These are phyloP conservation scores for Lichenostomus cassidix DNA, from an alignment of 2,113 vertebrate species.

Conservation along the genomic window DNA sequence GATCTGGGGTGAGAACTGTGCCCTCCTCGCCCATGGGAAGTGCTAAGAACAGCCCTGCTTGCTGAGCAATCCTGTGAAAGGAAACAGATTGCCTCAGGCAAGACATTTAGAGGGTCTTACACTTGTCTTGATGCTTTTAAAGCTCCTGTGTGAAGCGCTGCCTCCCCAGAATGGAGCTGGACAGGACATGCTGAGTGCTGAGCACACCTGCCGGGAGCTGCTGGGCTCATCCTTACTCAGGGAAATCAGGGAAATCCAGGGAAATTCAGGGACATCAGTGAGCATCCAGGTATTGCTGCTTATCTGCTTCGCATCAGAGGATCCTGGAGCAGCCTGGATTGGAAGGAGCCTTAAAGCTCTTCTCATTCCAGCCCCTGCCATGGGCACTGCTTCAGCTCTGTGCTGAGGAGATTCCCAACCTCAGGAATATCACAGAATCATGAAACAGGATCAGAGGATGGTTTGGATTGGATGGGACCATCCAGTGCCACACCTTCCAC, in stretches of 20 bases:
- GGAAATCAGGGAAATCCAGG: not conserved
- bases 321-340: fast-evolving
- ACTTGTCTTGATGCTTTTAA: not conserved
- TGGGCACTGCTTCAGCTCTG: not conserved
- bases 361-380: not conserved
- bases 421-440: not conserved
- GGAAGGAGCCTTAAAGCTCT: not conserved
- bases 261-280: fast-evolving
- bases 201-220: fast-evolving
- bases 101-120: conserved; percentile 4
- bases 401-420: not conserved
- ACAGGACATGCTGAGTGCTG: fast-evolving
- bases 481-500: not conserved
- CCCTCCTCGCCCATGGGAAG: not conserved
- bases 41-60: not conserved
- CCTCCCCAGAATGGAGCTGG: not conserved
- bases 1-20: not conserved
- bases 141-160: not conserved
- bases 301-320: not conserved
- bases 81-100: conserved; percentile 22
- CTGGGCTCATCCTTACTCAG: not conserved
- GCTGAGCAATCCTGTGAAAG: not conserved
- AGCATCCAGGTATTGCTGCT: not conserved
- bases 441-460: not conserved
- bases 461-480: not conserved